A percentile compares a stretch with the other conserved stretches of the same genome.
These are phyloP conservation scores for Stenodera caucasica DNA, from an alignment of 2,888 invertebrate genomes.

Conservation along the genomic window DNA sequence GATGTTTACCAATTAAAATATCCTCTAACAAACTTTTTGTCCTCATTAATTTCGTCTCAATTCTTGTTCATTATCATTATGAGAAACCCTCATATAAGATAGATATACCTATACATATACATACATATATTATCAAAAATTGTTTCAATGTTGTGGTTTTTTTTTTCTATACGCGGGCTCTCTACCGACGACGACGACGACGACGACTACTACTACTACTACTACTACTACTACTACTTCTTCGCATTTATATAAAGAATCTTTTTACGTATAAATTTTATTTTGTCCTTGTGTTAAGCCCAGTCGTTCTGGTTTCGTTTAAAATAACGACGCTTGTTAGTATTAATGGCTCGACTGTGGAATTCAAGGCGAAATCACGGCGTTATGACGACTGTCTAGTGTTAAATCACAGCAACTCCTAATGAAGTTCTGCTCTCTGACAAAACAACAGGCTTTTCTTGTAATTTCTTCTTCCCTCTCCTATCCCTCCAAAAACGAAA, in stretches of 20 bases:
- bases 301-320: slow-evolving; percentile 25
- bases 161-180: no score
- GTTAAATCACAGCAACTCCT: slow-evolving; percentile 39
- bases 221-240: no score
- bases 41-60: slow-evolving; percentile 28
- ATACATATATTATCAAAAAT: slow-evolving; percentile 9
- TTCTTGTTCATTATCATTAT: slow-evolving; percentile 28
- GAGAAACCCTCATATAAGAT: not conserved
- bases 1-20: slow-evolving; percentile 31
- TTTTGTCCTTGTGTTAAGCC: slow-evolving; percentile 6
- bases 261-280: not conserved
- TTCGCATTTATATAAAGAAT: not conserved
- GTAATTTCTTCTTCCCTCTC: no score
- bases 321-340: slow-evolving; percentile 35
- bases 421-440: slow-evolving; percentile 20
- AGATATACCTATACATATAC: not conserved
- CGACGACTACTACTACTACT: no score
- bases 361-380: slow-evolving; percentile 35
- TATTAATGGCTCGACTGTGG: slow-evolving; percentile 32
- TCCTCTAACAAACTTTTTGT: slow-evolving; percentile 29
- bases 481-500: no score
- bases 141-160: not conserved
- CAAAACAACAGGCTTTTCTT: no score
- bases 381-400: slow-evolving; percentile 45
- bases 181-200: no score